Percentiles rank a stretch among this genome's conserved stretches.
These are phyloP conservation scores for Drosophila ercepeae DNA, from an alignment of 1,140 invertebrate species.

Conservation along the genomic window DNA sequence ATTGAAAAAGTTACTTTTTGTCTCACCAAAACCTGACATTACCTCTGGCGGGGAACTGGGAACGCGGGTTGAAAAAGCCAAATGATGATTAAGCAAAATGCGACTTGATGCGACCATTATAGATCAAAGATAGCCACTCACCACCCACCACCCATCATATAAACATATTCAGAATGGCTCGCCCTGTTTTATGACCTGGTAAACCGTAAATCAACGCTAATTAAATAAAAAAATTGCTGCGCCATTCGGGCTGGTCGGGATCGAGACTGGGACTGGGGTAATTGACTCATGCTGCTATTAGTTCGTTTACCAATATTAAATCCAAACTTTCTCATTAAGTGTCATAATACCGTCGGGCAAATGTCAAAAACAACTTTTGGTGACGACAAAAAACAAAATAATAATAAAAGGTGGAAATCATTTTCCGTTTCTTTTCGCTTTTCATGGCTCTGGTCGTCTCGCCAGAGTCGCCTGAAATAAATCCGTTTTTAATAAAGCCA, in stretches of 20 bases:
- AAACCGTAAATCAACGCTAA: conserved; percentile 66
- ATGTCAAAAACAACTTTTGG: conserved; percentile 53
- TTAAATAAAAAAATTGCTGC: conserved; percentile 68
- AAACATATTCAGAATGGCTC: conserved; percentile 35
- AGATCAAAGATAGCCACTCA: conserved; percentile 40
- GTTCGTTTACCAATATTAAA: conserved; percentile 55
- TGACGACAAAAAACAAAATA: conserved; percentile 8
- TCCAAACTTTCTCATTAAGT: conserved; percentile 55
- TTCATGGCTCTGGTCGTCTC: conserved; percentile 5
- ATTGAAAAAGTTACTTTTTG: conserved; percentile 74
- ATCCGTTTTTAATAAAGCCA: conserved; percentile 63
- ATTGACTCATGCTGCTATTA: conserved; percentile 40
- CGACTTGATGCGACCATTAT: conserved; percentile 37
- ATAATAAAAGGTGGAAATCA: neutral
- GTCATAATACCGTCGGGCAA: conserved; percentile 42
- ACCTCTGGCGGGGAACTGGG: neutral
- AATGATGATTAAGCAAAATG: conserved; percentile 63
- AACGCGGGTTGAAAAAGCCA: neutral
- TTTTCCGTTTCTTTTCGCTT: neutral
- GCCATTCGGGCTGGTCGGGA: conserved; percentile 9
- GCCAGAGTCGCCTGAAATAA: conserved; percentile 29
- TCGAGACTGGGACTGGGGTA: conserved; percentile 23
- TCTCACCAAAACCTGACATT: conserved; percentile 44
- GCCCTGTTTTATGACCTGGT: conserved; percentile 33
- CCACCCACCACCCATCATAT: conserved; percentile 4